These are phyloP conservation scores for Caloenas nicobarica DNA, from an alignment of 2,113 vertebrate species.

Conservation along the genomic window DNA sequence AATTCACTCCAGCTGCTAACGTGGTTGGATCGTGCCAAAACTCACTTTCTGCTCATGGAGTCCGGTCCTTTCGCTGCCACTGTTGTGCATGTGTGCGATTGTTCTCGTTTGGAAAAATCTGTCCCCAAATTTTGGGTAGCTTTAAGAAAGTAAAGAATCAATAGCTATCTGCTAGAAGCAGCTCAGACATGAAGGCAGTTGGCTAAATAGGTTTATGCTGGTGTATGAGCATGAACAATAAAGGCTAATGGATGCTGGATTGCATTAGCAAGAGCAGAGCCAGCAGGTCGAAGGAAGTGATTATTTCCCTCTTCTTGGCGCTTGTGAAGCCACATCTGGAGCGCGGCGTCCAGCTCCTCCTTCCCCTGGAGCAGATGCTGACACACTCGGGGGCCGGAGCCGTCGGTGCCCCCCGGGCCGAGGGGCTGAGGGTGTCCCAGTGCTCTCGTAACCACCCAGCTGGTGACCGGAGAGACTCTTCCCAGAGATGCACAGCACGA, in stretches of 20 bases:
- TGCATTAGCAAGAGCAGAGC: slow-evolving; percentile 48
- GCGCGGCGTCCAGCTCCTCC: not conserved
- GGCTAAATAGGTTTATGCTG: slow-evolving; percentile 13
- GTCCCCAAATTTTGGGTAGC: not conserved
- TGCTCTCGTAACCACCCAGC: not conserved
- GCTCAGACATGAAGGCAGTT: not conserved
- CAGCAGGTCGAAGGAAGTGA: slow-evolving; percentile 62
- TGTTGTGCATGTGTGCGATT: not conserved
- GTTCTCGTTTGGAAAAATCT: not conserved
- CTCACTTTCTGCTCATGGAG: slow-evolving; percentile 33
- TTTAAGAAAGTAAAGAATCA: not conserved
- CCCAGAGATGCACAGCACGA: not conserved
- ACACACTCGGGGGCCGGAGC: not conserved
- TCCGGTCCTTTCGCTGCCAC: not conserved
- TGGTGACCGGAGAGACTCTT: not conserved
- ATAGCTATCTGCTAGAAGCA: not conserved
- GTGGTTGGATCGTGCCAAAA: not conserved
- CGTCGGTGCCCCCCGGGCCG: accelerated
- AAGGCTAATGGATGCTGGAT: slow-evolving; percentile 44
- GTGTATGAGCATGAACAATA: slow-evolving; percentile 10
- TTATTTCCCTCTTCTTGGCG: slow-evolving; percentile 47
- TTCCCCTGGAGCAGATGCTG: not conserved
- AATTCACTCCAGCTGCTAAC: slow-evolving; percentile 41
- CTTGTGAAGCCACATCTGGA: slow-evolving; percentile 49
- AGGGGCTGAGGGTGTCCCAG: not conserved